Conservation (phyloP, 2,888 invertebrate species). For the Leucophenga montana region DNA sequence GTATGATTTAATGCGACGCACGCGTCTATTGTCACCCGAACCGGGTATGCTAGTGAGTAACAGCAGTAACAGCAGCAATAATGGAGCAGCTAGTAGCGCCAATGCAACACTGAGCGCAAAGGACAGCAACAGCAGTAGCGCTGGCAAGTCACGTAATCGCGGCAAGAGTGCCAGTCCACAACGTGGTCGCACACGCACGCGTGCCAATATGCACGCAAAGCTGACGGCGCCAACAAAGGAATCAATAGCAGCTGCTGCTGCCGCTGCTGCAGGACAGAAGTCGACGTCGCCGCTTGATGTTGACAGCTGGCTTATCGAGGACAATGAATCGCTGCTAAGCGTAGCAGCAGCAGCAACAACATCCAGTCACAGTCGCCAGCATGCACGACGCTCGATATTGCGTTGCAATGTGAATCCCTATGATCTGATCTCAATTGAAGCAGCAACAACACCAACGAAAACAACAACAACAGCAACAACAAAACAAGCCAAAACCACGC, state of each 20-base stretch:
- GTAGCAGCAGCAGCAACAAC: conserved; percentile 46
- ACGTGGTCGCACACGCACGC: conserved; percentile 75
- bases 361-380: conserved; percentile 38
- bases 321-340: conserved; percentile 53
- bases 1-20: conserved; percentile 87
- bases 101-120: conserved; percentile 18
- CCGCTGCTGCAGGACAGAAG: conserved; percentile 2
- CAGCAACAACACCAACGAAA: conserved; percentile 1
- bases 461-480: conserved; percentile 11
- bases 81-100: conserved; percentile 3
- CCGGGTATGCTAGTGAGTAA: conserved; percentile 44
- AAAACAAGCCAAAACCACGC: not conserved
- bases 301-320: conserved; percentile 69
- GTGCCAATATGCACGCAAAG: conserved; percentile 71
- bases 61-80: not conserved
- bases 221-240: conserved; percentile 67
- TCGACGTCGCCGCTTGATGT: conserved; percentile 46
- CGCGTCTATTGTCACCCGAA: conserved; percentile 80
- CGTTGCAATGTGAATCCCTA: conserved; percentile 90
- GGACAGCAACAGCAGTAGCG: conserved; percentile 40
- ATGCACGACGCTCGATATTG: conserved; percentile 80
- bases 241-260: not conserved
- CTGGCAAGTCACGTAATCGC: conserved; percentile 63
- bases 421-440: conserved; percentile 80
- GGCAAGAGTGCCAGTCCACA: conserved; percentile 76